These are phyloP conservation scores for Scomber japonicus DNA, from an alignment of 2,113 vertebrate genomes.

Conservation along the genomic window DNA sequence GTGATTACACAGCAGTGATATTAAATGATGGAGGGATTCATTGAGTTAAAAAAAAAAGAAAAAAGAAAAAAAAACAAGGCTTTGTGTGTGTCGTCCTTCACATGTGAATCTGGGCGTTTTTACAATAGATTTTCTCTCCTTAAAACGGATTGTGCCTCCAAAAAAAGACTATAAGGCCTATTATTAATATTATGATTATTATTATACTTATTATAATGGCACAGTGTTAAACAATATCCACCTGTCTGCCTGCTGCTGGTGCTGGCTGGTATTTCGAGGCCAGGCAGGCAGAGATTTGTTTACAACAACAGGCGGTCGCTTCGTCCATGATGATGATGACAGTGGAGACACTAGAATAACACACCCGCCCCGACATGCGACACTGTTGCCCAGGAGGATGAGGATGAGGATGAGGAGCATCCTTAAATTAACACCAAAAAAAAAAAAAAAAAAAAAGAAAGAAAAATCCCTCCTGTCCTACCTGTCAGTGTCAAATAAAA, in stretches of 20 bases:
- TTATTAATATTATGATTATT: background rate
- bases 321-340: constrained; percentile 1
- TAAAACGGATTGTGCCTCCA: background rate
- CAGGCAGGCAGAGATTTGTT: constrained; percentile 28
- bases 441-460: too few relatives aligned
- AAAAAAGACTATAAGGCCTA: background rate
- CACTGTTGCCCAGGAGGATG: constrained; percentile 43
- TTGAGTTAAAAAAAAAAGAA: background rate
- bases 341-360: constrained; percentile 34
- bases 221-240: constrained; percentile 4
- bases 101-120: background rate
- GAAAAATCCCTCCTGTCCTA: constrained; percentile 7
- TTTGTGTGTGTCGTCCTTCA: constrained; percentile 21
- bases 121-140: background rate
- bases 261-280: constrained; percentile 5
- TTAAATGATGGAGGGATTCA: constrained; percentile 24
- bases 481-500: constrained; percentile 48
- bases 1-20: background rate
- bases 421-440: too few relatives aligned
- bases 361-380: constrained; percentile 54
- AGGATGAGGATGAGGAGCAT: background rate
- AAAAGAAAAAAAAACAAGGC: background rate
- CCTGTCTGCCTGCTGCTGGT: constrained; percentile 19
- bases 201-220: too few relatives aligned
- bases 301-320: constrained; percentile 71